Evolutionary conservation across 2,888 invertebrate species (phyloP).

Genomic region (Gerris lacustris): DNA sequence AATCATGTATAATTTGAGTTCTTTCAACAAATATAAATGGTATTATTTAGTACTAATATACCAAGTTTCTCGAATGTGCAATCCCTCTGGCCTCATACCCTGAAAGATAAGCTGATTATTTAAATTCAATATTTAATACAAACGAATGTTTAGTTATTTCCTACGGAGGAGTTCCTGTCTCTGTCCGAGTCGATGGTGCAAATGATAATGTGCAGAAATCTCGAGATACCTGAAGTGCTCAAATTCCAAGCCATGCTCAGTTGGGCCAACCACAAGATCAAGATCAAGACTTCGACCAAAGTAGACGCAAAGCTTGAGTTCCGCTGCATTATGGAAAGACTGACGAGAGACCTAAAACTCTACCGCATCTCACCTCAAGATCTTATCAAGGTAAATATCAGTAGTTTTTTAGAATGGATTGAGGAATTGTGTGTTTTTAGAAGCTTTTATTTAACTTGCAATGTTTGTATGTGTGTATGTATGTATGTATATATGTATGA

Average conservation of each 20-base stretch:
- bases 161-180: conserved; percentile 68
- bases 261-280: conserved; percentile 78
- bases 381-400: conserved; percentile 58
- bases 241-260: conserved; percentile 88
- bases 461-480: background rate
- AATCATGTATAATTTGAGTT: too few species aligned
- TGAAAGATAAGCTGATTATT: too few species aligned
- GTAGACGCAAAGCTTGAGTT: conserved; percentile 78
- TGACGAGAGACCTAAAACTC: conserved; percentile 76
- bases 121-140: too few species aligned
- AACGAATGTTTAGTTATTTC: conserved; percentile 54
- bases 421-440: too few species aligned
- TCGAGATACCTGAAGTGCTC: conserved; percentile 75
- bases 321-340: conserved; percentile 82
- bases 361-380: conserved; percentile 86
- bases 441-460: too few species aligned
- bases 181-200: conserved; percentile 80
- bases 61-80: too few species aligned
- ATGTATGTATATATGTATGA: background rate
- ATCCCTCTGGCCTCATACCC: too few species aligned
- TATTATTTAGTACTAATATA: too few species aligned
- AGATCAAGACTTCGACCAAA: conserved; percentile 58
- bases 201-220: conserved; percentile 51
- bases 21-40: too few species aligned
- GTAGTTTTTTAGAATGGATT: too few species aligned